Percentiles rank a stretch among this genome's conserved stretches.
Conservation (phyloP, 2,113 vertebrate species). For the Dicaeum eximium region DNA sequence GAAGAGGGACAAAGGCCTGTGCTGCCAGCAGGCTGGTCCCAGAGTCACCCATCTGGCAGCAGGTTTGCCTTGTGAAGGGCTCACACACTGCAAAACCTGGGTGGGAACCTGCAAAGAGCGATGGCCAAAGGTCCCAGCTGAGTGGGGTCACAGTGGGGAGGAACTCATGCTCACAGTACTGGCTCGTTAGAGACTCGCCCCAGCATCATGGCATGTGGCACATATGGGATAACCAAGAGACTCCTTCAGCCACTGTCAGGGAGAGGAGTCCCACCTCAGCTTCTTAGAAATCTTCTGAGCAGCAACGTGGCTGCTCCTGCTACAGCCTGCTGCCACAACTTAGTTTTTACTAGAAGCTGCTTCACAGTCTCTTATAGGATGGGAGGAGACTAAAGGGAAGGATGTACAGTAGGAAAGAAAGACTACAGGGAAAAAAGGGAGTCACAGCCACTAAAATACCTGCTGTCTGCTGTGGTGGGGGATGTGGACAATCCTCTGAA, state of each 20-base stretch:
- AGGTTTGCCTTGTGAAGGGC: neutral
- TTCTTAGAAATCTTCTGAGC: neutral
- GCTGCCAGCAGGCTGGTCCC: neutral
- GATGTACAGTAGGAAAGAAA: neutral
- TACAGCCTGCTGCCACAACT: neutral
- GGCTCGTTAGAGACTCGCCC: neutral
- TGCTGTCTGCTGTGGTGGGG: constrained; percentile 91
- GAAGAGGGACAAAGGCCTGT: neutral
- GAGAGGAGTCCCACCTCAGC: neutral
- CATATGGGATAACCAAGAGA: neutral
- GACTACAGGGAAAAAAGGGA: neutral
- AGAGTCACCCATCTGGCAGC: neutral
- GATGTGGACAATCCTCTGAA: constrained; percentile 91
- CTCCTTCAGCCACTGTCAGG: neutral
- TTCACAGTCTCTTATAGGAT: neutral
- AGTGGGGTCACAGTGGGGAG: neutral
- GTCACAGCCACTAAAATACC: constrained; percentile 71
- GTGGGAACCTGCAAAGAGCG: accelerated
- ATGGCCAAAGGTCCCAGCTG: neutral
- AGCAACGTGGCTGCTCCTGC: neutral
- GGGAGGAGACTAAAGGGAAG: neutral
- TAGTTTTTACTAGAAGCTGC: neutral
- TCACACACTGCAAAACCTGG: neutral
- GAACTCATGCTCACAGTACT: neutral
- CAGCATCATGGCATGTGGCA: neutral